Conservation (phyloP, 1,140 invertebrate species). For the Pogonus chalceus region DNA sequence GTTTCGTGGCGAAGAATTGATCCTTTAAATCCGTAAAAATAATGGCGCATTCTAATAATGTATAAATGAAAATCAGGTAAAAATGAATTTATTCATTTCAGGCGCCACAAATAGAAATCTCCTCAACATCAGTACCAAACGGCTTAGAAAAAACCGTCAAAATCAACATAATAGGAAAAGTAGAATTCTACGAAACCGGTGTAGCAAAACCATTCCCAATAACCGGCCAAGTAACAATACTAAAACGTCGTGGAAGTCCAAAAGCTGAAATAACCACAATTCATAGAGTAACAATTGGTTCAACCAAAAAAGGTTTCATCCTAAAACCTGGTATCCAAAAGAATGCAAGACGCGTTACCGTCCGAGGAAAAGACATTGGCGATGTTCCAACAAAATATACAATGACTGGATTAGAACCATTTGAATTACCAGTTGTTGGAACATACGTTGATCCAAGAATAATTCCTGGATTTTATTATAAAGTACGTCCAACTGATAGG, state of each 20-base stretch:
- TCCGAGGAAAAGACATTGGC: slow-evolving; percentile 46
- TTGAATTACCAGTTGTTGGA: slow-evolving; percentile 65
- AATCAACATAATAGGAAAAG: slow-evolving; percentile 50
- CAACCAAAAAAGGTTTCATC: slow-evolving; percentile 46
- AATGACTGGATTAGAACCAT: slow-evolving; percentile 53
- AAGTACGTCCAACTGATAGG: slow-evolving; percentile 51
- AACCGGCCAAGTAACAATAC: slow-evolving; percentile 44
- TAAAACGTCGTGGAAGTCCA: slow-evolving; percentile 37
- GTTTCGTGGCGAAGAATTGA: no score
- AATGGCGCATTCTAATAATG: no score
- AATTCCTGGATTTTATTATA: slow-evolving; percentile 62
- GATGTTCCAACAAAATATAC: slow-evolving; percentile 59
- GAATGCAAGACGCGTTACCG: slow-evolving; percentile 45
- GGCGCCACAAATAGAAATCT: slow-evolving; percentile 40
- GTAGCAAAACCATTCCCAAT: slow-evolving; percentile 46
- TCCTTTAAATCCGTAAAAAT: no score
- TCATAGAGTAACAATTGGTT: slow-evolving; percentile 47
- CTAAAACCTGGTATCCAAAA: slow-evolving; percentile 51
- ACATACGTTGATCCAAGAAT: slow-evolving; percentile 65
- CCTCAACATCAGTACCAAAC: slow-evolving; percentile 31
- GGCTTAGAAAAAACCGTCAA: slow-evolving; percentile 52
- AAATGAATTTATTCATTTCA: slow-evolving; percentile 27
- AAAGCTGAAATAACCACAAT: slow-evolving; percentile 42
- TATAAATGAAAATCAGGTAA: no score
- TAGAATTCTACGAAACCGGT: slow-evolving; percentile 54